Base-by-base conservation (phyloP, 1,140 invertebrate species). In the Diplogasteroides magnus region DNA sequence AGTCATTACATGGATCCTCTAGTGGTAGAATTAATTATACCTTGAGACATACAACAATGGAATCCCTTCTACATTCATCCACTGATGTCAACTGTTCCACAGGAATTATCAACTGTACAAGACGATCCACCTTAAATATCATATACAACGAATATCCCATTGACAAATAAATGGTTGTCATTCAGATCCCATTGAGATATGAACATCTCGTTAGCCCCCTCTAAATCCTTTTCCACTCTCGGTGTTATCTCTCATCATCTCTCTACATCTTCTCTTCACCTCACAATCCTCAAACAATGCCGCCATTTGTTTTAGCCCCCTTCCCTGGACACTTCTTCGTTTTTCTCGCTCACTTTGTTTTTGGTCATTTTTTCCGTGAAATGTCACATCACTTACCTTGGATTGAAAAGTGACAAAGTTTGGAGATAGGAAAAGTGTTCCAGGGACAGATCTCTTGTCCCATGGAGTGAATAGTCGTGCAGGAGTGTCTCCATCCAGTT, bases 351-450 rank as follows among this genome's bases (percentile, higher is more conserved):
- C 29, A 28, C 6, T 28, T 27, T 66, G 31, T 23, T 68, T 48
- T 28, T 27, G 13, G 55, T 71, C 67, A n/a, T 27, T 37, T 29
- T 23, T 2, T n/a, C n/a, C 55, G 32, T 23, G 19, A 19, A 73
- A 55, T 55, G 13, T 58, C 25, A 31, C 61, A 59, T 48, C 37
- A 73, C 72, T 87, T 85, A 95, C 93, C 85, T 91, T 88, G 84
- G 94, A 97, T 82, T 92, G 90, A 84, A 97, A 98, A 82, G 94
- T 98, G 74, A 97, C 88, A 84, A 93, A 98, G 85, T 94, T 94
- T 77, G 91, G 89, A 0, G 94, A 97, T 28, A 98, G 84, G 84
- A 90, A 98, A 73, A 98, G 86, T 75, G 89, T 88, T n/a, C 95
- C 95, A 85, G 88, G 88, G 65, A 92, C 90, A 79, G 93, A 89